A percentile compares a stretch with the other conserved stretches of the same genome.
phyloP scores from a whole-genome alignment of 2,797 vertebrate genomes.

The Octomys mimax region DNA sequence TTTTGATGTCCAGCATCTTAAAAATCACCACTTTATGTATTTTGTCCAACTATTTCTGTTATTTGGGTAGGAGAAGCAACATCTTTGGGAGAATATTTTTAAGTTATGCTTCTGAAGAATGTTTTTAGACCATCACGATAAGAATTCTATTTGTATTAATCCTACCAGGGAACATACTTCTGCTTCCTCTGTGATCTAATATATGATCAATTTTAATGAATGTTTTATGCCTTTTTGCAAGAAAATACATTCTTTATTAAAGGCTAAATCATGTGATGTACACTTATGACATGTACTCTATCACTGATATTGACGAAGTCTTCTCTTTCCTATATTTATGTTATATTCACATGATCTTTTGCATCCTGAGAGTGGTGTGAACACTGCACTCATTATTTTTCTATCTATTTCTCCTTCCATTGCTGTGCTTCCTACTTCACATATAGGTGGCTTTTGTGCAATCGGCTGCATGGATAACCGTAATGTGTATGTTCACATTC shows the following conservation, averaged over 20 bases:
- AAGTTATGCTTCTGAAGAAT: not conserved
- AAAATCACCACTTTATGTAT: not conserved
- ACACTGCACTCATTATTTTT: not conserved
- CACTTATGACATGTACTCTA: slow-evolving; percentile 16
- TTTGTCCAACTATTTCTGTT: not conserved
- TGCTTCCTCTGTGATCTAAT: not conserved
- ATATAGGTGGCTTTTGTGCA: not conserved
- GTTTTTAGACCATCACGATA: not conserved
- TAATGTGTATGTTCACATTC: not conserved
- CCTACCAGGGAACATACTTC: not conserved
- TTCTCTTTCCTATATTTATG: not conserved
- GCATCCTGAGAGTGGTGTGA: not conserved
- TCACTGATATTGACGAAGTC: not conserved
- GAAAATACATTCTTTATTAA: slow-evolving; percentile 32
- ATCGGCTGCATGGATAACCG: not conserved
- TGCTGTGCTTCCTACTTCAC: slow-evolving; percentile 40
- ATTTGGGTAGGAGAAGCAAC: not conserved
- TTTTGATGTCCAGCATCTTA: not conserved
- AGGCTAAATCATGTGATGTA: not conserved
- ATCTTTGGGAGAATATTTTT: not conserved
- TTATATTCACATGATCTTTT: not conserved
- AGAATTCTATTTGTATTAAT: slow-evolving; percentile 7
- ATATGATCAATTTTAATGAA: slow-evolving; percentile 12
- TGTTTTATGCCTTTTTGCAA: slow-evolving; percentile 6
- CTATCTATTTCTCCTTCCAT: not conserved